Base-by-base conservation (phyloP, 2,113 vertebrate genomes). In the Thamnophis sirtalis region DNA sequence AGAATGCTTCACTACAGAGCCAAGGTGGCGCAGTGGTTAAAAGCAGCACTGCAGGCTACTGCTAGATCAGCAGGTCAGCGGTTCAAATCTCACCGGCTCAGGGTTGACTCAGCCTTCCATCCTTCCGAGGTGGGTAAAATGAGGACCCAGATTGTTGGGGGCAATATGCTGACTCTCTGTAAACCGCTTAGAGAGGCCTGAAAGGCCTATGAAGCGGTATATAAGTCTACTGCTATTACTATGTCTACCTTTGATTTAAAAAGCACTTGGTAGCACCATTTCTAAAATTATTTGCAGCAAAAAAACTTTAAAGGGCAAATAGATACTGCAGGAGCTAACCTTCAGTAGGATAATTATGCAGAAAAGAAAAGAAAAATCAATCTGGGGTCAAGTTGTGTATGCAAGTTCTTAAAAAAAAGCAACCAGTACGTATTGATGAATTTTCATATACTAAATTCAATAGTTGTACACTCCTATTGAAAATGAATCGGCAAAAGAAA, bases 401-500 rank as follows among this genome's bases (percentile, higher is more conserved):
- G 80, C 11, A 24, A 17, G n/a, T 11, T 84, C 9, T 86, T 87
- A 22, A 50, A 86, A 86, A 4, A 86, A 86, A 28, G n/a, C 24
- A 51, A 51, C 49, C 24, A 28, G 48, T 86, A 86, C 0, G 24
- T 50, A 28, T 53, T 28, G 85, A 1, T 86, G 49, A 5, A 58
- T 60, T 93, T 91, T 38, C 21, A 93, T 22, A 26, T 33, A 43
- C 33, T 5, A 93, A 91, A 51, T 92, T 86, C 19, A 92, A 58
- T 89, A 91, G 56, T 89, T 56, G 9, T 88, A 89, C 9, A 3
- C 63, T 50, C 91, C 73, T 92, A 8, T 90, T 86, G 95, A 93
- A 93, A 94, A 73, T 0, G 86, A 92, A 43, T 94, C 93, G 55
- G 24, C 93, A 85, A 11, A 95, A 93, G 51, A 68, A 90, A 93